Conservation (phyloP, 2,113 vertebrate genomes). For the Eulemur rufifrons region DNA sequence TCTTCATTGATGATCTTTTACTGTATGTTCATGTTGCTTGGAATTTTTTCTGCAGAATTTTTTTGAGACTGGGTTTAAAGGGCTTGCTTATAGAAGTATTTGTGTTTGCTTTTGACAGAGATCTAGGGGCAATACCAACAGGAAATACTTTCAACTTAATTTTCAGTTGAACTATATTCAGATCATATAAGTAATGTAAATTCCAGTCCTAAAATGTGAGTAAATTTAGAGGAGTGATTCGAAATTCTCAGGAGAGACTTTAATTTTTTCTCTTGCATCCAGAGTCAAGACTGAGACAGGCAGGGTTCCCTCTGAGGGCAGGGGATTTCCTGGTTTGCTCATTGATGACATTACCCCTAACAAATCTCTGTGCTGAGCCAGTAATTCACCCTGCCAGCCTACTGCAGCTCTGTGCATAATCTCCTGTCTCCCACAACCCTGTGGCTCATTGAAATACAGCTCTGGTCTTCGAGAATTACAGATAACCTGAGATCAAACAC, state of each 20-base stretch:
- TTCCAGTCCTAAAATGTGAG: not conserved
- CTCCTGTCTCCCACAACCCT: not conserved
- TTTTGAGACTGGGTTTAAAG: not conserved
- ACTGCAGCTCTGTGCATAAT: fast-evolving
- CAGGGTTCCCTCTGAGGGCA: not conserved
- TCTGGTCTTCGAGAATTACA: not conserved
- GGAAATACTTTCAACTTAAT: not conserved
- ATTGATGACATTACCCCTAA: not conserved
- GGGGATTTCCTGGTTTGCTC: not conserved
- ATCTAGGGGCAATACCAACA: not conserved
- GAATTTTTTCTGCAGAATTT: not conserved
- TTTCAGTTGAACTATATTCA: not conserved
- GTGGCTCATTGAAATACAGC: not conserved
- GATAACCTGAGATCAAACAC: not conserved
- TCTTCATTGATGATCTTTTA: not conserved
- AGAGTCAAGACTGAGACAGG: not conserved
- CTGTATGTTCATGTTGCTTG: not conserved
- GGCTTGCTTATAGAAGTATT: not conserved
- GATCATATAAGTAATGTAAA: not conserved
- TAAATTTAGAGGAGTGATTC: not conserved
- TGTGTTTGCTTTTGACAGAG: not conserved
- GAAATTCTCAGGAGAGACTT: not conserved
- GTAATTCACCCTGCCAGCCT: no score
- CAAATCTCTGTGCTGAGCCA: not conserved
- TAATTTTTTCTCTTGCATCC: not conserved